Conservation (phyloP, 64 coral and sea anemone genomes). For the Platygyra sinensis region DNA sequence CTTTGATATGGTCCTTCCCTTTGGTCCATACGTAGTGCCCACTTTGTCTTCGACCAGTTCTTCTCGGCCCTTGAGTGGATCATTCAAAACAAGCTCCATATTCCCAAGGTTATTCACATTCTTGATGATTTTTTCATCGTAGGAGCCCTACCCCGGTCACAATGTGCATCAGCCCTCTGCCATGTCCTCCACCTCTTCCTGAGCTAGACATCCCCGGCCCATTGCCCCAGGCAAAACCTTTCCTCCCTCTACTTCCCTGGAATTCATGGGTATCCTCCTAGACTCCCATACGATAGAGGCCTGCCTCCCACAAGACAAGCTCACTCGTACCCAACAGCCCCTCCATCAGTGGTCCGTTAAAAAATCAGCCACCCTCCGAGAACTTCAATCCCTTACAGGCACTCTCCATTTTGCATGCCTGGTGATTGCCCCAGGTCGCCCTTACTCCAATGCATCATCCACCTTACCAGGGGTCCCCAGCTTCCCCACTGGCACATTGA, state of each 20-base stretch:
- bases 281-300: constrained; percentile 19
- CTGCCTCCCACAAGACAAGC: constrained; percentile 22
- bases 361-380: not conserved
- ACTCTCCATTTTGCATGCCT: constrained; percentile 36
- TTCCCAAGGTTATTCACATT: constrained; percentile 25
- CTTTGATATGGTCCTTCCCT: constrained; percentile 15
- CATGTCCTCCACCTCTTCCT: not conserved
- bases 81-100: not conserved
- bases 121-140: constrained; percentile 36
- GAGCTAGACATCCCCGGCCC: not conserved
- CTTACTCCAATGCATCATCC: constrained; percentile 42
- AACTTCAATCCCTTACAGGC: constrained; percentile 39
- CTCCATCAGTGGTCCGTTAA: not conserved
- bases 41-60: not conserved
- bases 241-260: not conserved
- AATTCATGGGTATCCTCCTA: constrained; percentile 53
- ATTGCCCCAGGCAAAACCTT: not conserved
- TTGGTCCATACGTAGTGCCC: constrained; percentile 1
- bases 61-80: constrained; percentile 7
- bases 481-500: not conserved
- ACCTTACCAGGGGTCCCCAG: not conserved
- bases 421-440: constrained; percentile 13
- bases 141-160: not conserved
- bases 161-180: not conserved
- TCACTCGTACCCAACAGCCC: not conserved